Evolutionary conservation across 2,888 invertebrate genomes (phyloP).

Genomic region (Palloptera scutellata): DNA sequence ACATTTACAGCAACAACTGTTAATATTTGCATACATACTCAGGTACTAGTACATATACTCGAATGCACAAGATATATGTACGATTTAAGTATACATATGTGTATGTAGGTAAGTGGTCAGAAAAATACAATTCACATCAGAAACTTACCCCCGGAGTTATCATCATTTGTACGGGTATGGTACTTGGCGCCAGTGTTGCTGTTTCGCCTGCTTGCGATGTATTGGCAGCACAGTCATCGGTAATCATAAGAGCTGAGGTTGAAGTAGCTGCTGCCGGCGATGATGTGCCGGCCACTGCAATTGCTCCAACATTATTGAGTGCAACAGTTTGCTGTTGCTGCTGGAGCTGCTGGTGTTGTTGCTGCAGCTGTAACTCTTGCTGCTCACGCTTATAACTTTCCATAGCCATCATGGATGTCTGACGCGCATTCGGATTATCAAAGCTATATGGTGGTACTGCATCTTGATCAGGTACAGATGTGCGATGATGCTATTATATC

Average conservation of each 20-base stretch:
- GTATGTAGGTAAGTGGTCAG: slow-evolving; percentile 31
- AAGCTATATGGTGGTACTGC: slow-evolving; percentile 62
- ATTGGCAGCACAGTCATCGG: slow-evolving; percentile 35
- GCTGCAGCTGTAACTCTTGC: slow-evolving; percentile 48
- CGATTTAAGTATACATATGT: slow-evolving; percentile 31
- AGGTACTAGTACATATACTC: too few relatives aligned
- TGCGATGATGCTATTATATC: slow-evolving; percentile 46
- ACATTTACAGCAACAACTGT: too few relatives aligned
- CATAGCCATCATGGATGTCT: slow-evolving; percentile 63
- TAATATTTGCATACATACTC: too few relatives aligned
- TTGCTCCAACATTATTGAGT: too few relatives aligned
- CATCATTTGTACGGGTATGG: slow-evolving; percentile 63
- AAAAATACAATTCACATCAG: slow-evolving; percentile 6
- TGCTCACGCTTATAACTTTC: slow-evolving; percentile 60
- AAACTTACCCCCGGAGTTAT: slow-evolving; percentile 64
- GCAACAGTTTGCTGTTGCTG: slow-evolving; percentile 22
- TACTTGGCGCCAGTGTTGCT: slow-evolving; percentile 43
- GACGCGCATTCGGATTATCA: slow-evolving; percentile 58
- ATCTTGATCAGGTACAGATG: slow-evolving; percentile 61
- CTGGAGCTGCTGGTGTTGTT: slow-evolving; percentile 46
- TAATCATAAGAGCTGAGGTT: slow-evolving; percentile 7
- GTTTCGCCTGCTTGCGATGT: slow-evolving; percentile 44
- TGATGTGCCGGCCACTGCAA: neutral
- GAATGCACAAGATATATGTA: too few relatives aligned
- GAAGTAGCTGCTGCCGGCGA: neutral